A percentile compares a stretch with the other conserved stretches of the same genome.
phyloP scores from a whole-genome alignment of 2,888 invertebrate species.

The Nyleta sp. region DNA sequence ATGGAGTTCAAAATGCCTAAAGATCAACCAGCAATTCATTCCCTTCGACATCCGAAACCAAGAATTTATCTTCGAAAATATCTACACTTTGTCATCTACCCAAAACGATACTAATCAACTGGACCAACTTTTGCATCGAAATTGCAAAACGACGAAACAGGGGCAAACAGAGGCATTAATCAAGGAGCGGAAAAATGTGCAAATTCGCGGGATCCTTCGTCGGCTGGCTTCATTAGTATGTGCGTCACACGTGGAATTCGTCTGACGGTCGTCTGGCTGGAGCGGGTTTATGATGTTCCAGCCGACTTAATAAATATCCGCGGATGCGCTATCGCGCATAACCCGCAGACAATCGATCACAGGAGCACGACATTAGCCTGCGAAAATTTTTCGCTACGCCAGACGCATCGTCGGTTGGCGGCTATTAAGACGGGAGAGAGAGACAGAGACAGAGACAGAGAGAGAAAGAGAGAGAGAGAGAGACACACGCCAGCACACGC shows the following conservation, averaged over 20 bases:
- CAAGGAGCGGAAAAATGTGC: constrained; percentile 33
- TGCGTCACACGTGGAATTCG: constrained; percentile 54
- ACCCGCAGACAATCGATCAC: constrained; percentile 44
- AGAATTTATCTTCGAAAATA: no score
- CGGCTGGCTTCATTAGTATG: constrained; percentile 40
- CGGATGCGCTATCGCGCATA: constrained; percentile 9
- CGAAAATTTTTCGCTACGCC: constrained; percentile 36
- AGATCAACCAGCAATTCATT: no score
- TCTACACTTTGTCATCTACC: no score
- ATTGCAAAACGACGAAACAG: constrained; percentile 17
- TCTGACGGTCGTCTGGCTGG: constrained; percentile 47
- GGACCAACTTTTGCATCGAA: no score
- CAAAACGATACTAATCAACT: no score
- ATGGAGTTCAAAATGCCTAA: no score
- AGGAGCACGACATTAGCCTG: constrained; percentile 26
- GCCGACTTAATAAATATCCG: constrained; percentile 52
- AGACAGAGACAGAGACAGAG: no score
- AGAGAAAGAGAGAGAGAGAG: no score
- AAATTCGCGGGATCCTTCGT: constrained; percentile 18
- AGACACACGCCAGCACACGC: no score
- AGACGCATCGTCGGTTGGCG: constrained; percentile 43
- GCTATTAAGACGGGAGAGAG: constrained; percentile 21
- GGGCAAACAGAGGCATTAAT: constrained; percentile 31
- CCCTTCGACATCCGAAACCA: no score
- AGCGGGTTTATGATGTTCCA: constrained; percentile 30